phyloP scores from a whole-genome alignment of 92 coral and sea anemone species.

The Virgularia gustaviana region DNA sequence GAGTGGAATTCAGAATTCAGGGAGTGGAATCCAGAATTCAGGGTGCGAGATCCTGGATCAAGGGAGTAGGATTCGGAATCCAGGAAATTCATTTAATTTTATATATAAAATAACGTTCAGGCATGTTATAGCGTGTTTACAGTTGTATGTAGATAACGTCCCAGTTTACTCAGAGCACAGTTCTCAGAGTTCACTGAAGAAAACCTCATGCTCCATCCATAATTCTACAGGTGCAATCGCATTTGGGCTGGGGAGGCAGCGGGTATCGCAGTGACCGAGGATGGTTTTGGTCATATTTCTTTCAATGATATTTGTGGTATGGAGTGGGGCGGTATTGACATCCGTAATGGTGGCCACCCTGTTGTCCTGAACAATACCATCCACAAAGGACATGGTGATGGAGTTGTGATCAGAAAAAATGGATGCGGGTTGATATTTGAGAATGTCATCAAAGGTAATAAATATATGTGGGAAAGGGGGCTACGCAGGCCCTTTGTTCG shows the following conservation, averaged over 20 bases:
- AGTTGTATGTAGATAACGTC: no score
- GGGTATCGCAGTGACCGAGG: conserved; percentile 96
- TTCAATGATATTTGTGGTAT: conserved; percentile 91
- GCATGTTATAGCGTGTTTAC: no score
- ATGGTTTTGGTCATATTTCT: conserved; percentile 82
- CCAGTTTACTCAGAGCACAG: no score
- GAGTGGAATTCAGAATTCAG: no score
- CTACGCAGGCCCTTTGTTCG: no score
- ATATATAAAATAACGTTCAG: no score
- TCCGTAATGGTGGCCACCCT: conserved; percentile 94
- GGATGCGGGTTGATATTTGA: conserved; percentile 86
- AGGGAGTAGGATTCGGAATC: no score
- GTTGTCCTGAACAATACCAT: conserved; percentile 78
- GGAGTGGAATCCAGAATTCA: no score
- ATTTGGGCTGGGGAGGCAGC: conserved; percentile 98
- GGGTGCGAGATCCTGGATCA: no score
- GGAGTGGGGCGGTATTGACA: conserved; percentile 98
- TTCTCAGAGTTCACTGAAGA: no score
- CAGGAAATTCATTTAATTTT: no score
- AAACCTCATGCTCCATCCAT: background rate
- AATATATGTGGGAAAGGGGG: no score
- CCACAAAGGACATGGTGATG: conserved; percentile 87
- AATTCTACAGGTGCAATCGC: conserved; percentile 92
- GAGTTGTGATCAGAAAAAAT: conserved; percentile 85
- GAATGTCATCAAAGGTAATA: conserved; percentile 86